Evolutionary conservation across 2,888 invertebrate species (phyloP).

Genomic region (Drosophila subquinaria): DNA sequence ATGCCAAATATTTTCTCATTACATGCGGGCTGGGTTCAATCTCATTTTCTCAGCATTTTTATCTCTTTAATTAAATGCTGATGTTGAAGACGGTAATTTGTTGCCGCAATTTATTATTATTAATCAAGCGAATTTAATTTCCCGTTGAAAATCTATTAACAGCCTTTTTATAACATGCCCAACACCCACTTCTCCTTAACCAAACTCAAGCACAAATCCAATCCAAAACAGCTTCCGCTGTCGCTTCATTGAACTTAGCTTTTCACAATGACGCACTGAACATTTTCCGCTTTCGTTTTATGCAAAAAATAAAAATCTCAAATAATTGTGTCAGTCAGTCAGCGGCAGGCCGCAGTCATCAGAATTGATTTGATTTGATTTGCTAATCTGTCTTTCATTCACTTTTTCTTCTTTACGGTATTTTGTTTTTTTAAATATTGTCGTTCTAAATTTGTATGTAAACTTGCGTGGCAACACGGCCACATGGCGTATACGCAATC

Average conservation of each 20-base stretch:
- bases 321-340: constrained; percentile 58
- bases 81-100: constrained; percentile 43
- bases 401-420: constrained; percentile 9
- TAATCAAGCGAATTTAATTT: constrained; percentile 73
- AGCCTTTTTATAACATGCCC: constrained; percentile 22
- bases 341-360: constrained; percentile 55
- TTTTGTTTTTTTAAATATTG: constrained; percentile 23
- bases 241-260: constrained; percentile 53
- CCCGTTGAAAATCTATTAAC: constrained; percentile 46
- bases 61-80: constrained; percentile 72
- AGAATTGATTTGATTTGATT: constrained; percentile 73
- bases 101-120: constrained; percentile 47
- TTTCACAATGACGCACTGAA: constrained; percentile 53
- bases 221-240: constrained; percentile 12
- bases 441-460: constrained; percentile 34
- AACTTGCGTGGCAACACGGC: constrained; percentile 18
- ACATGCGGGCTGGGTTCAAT: constrained; percentile 20
- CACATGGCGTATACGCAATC: constrained; percentile 43
- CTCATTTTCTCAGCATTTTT: constrained; percentile 32
- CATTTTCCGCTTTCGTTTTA: constrained; percentile 36
- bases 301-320: constrained; percentile 27
- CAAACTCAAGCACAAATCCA: neutral
- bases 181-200: neutral
- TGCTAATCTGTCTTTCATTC: constrained; percentile 59
- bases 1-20: constrained; percentile 79